phyloP scores from a whole-genome alignment of 2,888 invertebrate genomes.

The Ligdia adustata region DNA sequence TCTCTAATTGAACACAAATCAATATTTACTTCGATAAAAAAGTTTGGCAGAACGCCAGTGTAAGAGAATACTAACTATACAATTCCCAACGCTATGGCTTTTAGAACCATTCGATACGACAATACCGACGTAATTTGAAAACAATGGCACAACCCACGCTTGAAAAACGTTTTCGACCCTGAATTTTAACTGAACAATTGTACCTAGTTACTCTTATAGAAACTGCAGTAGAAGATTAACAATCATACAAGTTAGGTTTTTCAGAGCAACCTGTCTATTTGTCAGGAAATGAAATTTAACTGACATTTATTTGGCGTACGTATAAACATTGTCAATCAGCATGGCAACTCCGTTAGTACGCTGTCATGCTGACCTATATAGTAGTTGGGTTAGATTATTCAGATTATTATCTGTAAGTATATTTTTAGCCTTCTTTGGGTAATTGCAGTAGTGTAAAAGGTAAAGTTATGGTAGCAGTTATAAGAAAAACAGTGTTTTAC shows the following conservation, averaged over 20 bases:
- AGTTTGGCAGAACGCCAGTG: conserved; percentile 87
- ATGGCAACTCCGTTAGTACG: neutral
- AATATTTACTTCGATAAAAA: conserved; percentile 8
- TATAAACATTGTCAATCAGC: neutral
- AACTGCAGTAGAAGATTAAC: too few relatives aligned
- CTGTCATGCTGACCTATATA: neutral
- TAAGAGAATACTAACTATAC: conserved; percentile 86
- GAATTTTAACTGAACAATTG: conserved; percentile 12
- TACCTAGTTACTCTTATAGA: too few relatives aligned
- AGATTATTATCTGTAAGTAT: too few relatives aligned
- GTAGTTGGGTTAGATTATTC: neutral
- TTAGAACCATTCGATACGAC: conserved; percentile 8
- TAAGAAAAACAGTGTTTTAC: too few relatives aligned
- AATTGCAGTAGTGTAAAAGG: too few relatives aligned
- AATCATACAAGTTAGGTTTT: too few relatives aligned
- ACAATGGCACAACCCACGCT: conserved; percentile 4
- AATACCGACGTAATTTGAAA: neutral
- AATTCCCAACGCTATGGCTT: neutral
- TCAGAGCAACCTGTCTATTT: too few relatives aligned
- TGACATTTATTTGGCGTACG: too few relatives aligned
- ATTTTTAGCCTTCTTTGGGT: too few relatives aligned
- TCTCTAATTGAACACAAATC: conserved; percentile 7
- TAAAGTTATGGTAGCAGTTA: too few relatives aligned
- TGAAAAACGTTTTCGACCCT: neutral
- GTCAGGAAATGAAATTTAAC: too few relatives aligned